Conservation (phyloP, 2,888 invertebrate genomes). For the Amphipyra berbera region DNA sequence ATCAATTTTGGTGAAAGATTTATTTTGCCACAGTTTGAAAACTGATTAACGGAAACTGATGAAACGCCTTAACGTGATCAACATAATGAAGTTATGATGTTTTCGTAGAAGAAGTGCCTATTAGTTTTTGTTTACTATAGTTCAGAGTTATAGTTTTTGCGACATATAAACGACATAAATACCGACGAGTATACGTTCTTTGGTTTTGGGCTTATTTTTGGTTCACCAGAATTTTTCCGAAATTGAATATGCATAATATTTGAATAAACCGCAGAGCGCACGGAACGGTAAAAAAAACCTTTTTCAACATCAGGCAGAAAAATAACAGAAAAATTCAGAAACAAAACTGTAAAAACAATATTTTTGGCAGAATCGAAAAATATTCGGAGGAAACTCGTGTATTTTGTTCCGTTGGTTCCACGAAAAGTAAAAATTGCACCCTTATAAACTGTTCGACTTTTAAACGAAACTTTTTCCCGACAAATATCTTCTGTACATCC, state of each 20-base stretch:
- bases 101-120: no score
- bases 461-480: conserved; percentile 17
- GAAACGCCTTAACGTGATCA: conserved; percentile 5
- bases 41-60: neutral
- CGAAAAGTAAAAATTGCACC: conserved; percentile 18
- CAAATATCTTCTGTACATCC: conserved; percentile 11
- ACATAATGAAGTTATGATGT: no score
- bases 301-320: conserved; percentile 6
- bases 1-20: conserved; percentile 1
- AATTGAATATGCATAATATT: conserved; percentile 12
- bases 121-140: no score
- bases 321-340: conserved; percentile 7
- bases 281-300: conserved; percentile 3
- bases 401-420: conserved; percentile 18
- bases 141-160: neutral
- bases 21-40: neutral
- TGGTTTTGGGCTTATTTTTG: neutral
- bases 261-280: conserved; percentile 1
- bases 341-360: conserved; percentile 15
- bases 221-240: neutral
- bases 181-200: neutral
- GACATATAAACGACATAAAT: neutral
- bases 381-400: conserved; percentile 9
- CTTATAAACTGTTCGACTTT: conserved; percentile 26
- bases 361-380: conserved; percentile 11